Evolutionary conservation across 1,140 invertebrate genomes (phyloP).

Genomic region (Zelostemma sp.): DNA sequence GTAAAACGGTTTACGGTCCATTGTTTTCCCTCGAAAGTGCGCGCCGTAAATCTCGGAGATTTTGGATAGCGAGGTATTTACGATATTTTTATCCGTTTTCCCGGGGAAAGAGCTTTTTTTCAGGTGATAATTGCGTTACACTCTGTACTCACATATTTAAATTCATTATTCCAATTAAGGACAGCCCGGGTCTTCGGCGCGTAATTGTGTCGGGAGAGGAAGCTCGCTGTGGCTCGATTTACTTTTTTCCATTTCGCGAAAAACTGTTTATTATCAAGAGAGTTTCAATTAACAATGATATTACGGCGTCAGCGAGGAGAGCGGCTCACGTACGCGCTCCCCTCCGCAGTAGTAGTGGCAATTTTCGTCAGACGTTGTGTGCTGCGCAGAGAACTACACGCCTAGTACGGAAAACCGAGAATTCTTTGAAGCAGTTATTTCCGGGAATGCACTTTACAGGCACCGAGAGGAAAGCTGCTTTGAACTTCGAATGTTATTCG

Average conservation of each 20-base stretch:
- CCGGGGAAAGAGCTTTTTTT: background rate
- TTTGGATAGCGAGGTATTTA: too few species aligned
- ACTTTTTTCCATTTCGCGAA: constrained; percentile 7
- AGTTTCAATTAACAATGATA: constrained; percentile 9
- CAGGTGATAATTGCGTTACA: background rate
- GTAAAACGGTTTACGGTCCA: too few species aligned
- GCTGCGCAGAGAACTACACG: background rate
- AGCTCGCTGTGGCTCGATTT: constrained; percentile 1
- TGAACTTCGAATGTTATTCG: constrained; percentile 11
- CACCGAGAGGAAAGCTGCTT: constrained; percentile 5
- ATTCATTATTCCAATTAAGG: constrained; percentile 6
- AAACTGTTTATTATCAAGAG: constrained; percentile 3
- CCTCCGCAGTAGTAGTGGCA: background rate
- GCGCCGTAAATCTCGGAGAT: too few species aligned
- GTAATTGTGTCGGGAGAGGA: background rate
- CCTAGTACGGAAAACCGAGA: constrained; percentile 2
- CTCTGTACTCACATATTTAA: background rate
- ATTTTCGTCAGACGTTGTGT: constrained; percentile 3
- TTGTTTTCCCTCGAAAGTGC: too few species aligned
- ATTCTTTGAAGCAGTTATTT: constrained; percentile 8
- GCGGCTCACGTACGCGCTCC: background rate
- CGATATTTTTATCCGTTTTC: too few species aligned
- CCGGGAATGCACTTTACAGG: constrained; percentile 8
- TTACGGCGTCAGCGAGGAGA: background rate
- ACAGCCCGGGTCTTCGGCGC: background rate